Evolutionary conservation across 1,140 invertebrate genomes (phyloP), one percentile per base, ranked within the genome.

Genomic region (Lysiphlebus fabarum): DNA sequence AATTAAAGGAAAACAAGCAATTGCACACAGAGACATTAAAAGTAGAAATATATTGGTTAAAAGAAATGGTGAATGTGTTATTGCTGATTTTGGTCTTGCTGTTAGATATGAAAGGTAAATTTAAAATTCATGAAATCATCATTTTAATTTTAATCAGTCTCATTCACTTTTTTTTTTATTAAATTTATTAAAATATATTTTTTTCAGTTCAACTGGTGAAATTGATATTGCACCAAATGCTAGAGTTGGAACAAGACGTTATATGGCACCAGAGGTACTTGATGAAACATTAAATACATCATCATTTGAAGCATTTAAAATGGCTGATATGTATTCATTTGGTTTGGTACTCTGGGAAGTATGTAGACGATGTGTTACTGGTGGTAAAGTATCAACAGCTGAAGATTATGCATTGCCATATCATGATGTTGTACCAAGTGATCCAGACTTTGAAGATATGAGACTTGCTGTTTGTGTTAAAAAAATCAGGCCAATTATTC

Each of bases 361-460:
- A 73, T 86, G 86, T 53, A 79, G 88, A 63, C 82, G 89, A 45
- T 91, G 89, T 69, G 81, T 82, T 4, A 86, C 85, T 6, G 86
- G 85, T 42, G 85, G 82, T 44, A 86, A 85, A 67, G 82, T 83
- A 17, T 83, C 83, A 53, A 81, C 76, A 9, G 86, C 84, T 41
- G 92, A 95, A 70, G 84, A 91, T 12, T 95, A 95, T 69, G 87
- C 88, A 63, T 80, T 95, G 63, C 95, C 95, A 33, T 96, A 93
- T 74, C 87, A 92, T 72, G 92, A 95, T 69, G 84, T 84, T 61
- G 92, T 96, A 40, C 88, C 88, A 14, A 85, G 83, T 63, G 95
- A 98, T 83, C 95, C 96, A 6, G 88, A 86, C 33, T 94, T 95
- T 72, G 95, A 98, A 63, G 94, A 98, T 62, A 97, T 98, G 93